Conservation (phyloP, 1,140 invertebrate genomes). For the Psilanteris sp. region DNA sequence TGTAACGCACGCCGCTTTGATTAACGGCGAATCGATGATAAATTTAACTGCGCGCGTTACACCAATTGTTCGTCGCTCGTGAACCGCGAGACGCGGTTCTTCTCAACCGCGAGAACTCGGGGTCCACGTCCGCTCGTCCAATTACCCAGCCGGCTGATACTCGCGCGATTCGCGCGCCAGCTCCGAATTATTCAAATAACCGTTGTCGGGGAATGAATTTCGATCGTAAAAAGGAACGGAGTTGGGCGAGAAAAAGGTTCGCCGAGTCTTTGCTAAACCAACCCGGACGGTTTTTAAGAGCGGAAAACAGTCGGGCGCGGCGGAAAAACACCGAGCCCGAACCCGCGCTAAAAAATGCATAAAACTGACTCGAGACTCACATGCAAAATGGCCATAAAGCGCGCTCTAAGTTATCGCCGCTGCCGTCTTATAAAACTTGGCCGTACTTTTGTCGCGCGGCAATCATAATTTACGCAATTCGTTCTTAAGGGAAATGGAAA, state of each 20-base stretch:
- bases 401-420: constrained; percentile 39
- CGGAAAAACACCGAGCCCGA: constrained; percentile 14
- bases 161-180: background rate
- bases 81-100: no score
- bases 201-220: constrained; percentile 9
- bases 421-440: constrained; percentile 10
- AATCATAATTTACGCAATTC: constrained; percentile 29
- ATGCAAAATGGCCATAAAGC: constrained; percentile 53
- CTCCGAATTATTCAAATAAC: constrained; percentile 11
- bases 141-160: no score
- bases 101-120: no score
- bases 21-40: constrained; percentile 25
- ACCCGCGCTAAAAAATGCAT: constrained; percentile 48
- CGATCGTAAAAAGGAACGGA: constrained; percentile 23
- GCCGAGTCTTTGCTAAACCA: constrained; percentile 10
- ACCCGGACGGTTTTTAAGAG: constrained; percentile 18
- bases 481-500: background rate
- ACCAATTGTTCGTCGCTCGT: constrained; percentile 14
- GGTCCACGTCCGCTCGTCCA: no score
- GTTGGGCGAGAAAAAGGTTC: constrained; percentile 7
- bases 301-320: constrained; percentile 11
- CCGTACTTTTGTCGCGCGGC: constrained; percentile 14
- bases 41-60: constrained; percentile 9
- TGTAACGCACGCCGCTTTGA: no score
- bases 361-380: constrained; percentile 51